These are phyloP conservation scores for Grus americana DNA, from an alignment of 2,113 vertebrate species.

Conservation along the genomic window DNA sequence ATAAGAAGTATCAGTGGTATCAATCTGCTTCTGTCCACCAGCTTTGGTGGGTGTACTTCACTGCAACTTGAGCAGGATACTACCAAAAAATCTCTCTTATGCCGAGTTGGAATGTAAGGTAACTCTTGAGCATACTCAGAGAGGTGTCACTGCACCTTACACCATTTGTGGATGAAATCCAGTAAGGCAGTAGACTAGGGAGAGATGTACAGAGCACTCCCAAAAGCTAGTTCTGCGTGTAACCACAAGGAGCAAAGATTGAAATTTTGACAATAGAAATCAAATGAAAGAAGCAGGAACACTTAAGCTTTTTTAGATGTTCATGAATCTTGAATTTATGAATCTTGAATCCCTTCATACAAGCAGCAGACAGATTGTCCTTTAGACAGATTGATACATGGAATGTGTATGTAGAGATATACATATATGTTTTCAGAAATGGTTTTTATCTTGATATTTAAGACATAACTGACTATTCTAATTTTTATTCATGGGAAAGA, in stretches of 20 bases:
- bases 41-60: neutral
- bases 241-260: neutral
- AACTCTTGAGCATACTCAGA: neutral
- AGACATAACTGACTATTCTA: neutral
- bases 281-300: neutral
- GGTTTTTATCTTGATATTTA: neutral
- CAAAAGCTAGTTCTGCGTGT: neutral
- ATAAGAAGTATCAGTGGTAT: neutral
- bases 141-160: neutral
- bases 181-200: neutral
- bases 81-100: neutral
- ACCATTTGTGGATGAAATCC: neutral
- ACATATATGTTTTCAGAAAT: neutral
- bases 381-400: neutral
- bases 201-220: neutral
- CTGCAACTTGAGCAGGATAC: neutral
- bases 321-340: neutral
- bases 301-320: neutral
- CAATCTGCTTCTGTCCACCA: neutral
- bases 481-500: neutral
- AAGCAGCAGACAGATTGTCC: neutral
- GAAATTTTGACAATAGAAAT: neutral
- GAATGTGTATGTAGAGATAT: neutral
- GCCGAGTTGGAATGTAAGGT: neutral
- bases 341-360: neutral